Evolutionary conservation across 92 coral and sea anemone species (phyloP).

Genomic region (Parazoanthus atlanticus): DNA sequence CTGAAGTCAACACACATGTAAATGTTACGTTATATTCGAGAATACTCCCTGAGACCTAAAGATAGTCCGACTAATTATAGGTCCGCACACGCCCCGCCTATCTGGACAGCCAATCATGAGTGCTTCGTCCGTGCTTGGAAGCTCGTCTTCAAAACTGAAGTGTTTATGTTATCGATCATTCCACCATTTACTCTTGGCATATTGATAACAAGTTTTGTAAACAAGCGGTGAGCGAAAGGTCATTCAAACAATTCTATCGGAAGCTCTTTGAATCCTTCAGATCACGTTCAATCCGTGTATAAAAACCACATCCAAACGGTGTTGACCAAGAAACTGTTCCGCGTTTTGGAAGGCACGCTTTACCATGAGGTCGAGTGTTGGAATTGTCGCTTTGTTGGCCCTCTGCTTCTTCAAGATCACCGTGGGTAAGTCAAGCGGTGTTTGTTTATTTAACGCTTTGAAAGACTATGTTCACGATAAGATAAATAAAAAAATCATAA

Average conservation of each 20-base stretch:
- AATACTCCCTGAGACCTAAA: not conserved
- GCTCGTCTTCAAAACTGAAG: not conserved
- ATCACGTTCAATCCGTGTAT: not conserved
- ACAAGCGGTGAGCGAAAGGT: not conserved
- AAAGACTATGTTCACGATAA: not conserved
- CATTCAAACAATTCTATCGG: not conserved
- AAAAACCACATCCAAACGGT: not conserved
- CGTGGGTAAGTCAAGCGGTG: not conserved
- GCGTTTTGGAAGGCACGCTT: not conserved
- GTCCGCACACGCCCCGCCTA: not conserved
- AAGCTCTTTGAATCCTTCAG: not conserved
- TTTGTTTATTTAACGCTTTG: not conserved
- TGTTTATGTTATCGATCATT: not conserved
- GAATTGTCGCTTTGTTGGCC: not conserved
- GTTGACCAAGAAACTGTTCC: not conserved
- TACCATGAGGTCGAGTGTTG: not conserved
- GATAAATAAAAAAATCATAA: not conserved
- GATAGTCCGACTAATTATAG: not conserved
- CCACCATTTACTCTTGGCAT: not conserved
- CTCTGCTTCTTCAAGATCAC: not conserved
- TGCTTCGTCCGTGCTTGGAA: not conserved
- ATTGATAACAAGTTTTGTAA: not conserved
- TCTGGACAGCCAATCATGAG: not conserved
- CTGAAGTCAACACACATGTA: not conserved
- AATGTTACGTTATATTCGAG: not conserved